A percentile compares a stretch with the other conserved stretches of the same genome.
phyloP scores from a whole-genome alignment of 2,888 invertebrate species.

The Ferrisia virgata region DNA sequence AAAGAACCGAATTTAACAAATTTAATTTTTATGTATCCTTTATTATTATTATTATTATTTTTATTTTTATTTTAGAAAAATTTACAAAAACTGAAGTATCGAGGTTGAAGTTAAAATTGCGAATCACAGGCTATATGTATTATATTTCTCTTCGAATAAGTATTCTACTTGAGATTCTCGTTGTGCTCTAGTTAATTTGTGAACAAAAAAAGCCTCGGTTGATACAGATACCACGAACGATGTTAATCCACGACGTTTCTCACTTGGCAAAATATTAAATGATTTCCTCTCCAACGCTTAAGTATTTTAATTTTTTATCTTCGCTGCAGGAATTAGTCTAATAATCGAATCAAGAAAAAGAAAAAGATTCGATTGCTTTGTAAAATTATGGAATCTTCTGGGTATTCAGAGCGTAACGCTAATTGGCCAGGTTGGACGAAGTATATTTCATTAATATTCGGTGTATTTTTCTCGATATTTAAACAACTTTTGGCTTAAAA shows the following conservation, averaged over 20 bases:
- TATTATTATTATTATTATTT: no score
- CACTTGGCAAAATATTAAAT: background rate
- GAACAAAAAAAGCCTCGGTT: background rate
- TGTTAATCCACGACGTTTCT: background rate
- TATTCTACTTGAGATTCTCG: background rate
- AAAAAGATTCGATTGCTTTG: constrained; percentile 24
- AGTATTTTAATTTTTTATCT: background rate
- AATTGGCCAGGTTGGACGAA: no score
- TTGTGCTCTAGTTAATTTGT: background rate
- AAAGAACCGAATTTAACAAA: no score
- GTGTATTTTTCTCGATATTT: no score
- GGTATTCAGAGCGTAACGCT: constrained; percentile 18
- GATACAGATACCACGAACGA: background rate
- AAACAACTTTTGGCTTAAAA: no score
- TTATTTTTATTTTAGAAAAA: no score
- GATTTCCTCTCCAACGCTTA: background rate
- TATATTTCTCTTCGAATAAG: no score
- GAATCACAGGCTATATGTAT: no score
- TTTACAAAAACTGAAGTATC: no score
- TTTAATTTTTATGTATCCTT: no score
- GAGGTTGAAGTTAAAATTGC: no score
- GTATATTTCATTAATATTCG: no score
- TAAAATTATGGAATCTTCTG: constrained; percentile 20
- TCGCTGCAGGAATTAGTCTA: background rate
- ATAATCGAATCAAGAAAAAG: constrained; percentile 5